Evolutionary conservation across 2,797 vertebrate species (phyloP).

Genomic region (Anas flavirostris): DNA sequence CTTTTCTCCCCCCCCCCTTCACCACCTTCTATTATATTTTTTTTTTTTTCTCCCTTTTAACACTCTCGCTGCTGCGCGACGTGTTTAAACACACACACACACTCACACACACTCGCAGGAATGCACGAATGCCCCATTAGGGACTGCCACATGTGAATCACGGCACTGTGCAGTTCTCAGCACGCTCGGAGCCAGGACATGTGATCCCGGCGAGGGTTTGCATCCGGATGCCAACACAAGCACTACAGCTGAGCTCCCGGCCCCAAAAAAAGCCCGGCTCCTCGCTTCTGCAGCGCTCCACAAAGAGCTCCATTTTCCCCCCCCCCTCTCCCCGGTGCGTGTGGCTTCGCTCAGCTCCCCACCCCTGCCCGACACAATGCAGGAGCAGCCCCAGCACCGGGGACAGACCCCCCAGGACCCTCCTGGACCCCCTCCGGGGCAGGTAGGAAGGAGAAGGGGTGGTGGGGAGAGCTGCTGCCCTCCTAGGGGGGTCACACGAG

Average conservation of each 20-base stretch:
- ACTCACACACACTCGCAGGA: slow-evolving; percentile 63
- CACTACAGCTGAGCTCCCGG: slow-evolving; percentile 84
- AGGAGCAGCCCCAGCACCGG: neutral
- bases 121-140: slow-evolving; percentile 77
- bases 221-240: slow-evolving; percentile 87
- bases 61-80: slow-evolving; percentile 26
- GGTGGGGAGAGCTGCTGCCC: neutral
- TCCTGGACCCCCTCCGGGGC: neutral
- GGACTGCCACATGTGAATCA: slow-evolving; percentile 76
- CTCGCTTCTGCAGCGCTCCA: slow-evolving; percentile 73
- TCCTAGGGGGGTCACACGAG: neutral
- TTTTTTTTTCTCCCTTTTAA: neutral
- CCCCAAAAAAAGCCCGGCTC: slow-evolving; percentile 77
- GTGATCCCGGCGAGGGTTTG: slow-evolving; percentile 87
- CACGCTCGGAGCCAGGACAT: slow-evolving; percentile 83
- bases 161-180: slow-evolving; percentile 84
- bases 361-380: neutral
- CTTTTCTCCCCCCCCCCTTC: rapidly evolving
- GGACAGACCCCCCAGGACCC: neutral
- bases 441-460: neutral
- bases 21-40: neutral
- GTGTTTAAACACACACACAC: slow-evolving; percentile 51
- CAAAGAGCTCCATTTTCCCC: slow-evolving; percentile 62
- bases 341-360: neutral
- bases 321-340: neutral